Evolutionary conservation across 2,113 vertebrate genomes (phyloP).

Genomic region (Arenaria interpres): DNA sequence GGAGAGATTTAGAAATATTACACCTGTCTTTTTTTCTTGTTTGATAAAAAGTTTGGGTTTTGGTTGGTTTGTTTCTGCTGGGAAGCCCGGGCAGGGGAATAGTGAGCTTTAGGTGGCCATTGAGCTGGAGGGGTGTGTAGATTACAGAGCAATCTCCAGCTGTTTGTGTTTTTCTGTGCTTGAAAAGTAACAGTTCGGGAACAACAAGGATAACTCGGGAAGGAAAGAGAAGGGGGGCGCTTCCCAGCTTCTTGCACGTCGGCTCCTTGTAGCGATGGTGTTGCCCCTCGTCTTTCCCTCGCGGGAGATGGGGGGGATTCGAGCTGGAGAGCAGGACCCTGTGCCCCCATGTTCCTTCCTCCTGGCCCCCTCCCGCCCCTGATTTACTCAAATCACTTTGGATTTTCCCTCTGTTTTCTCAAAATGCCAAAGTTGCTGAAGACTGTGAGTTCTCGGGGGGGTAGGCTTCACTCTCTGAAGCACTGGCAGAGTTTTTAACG

Average conservation of each 20-base stretch:
- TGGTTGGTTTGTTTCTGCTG: background rate
- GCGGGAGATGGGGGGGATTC: background rate
- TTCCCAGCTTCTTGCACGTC: background rate
- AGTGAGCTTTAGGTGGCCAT: background rate
- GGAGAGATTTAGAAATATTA: background rate
- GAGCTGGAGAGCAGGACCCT: background rate
- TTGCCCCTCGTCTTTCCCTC: background rate
- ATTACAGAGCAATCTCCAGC: background rate
- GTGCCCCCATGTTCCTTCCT: background rate
- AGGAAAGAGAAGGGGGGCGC: background rate
- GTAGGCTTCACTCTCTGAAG: background rate
- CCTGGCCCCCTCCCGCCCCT: background rate
- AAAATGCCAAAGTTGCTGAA: background rate
- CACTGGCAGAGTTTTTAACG: background rate
- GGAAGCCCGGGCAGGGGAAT: background rate
- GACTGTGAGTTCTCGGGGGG: background rate
- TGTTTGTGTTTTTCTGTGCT: background rate
- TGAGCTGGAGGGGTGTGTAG: background rate
- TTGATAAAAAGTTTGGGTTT: rapidly evolving
- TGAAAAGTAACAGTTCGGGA: background rate
- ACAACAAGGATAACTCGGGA: background rate
- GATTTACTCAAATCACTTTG: background rate
- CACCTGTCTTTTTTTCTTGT: background rate
- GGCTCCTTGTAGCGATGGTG: background rate
- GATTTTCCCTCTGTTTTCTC: background rate